A percentile compares a stretch with the other conserved stretches of the same genome.
Conservation (phyloP, 2,797 vertebrate species). For the Sus cebifrons region DNA sequence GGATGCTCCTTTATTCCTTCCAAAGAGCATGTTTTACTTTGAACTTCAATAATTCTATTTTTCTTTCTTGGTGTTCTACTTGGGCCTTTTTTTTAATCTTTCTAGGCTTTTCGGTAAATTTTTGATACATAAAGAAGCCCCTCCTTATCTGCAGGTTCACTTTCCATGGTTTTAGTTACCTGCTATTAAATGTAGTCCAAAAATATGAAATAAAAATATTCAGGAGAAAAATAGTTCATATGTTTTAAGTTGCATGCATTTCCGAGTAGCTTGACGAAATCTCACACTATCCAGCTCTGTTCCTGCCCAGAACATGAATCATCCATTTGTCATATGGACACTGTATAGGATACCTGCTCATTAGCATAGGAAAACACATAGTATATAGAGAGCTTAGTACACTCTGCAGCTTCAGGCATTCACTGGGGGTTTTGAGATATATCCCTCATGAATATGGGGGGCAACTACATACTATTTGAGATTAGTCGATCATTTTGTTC, state of each 20-base stretch:
- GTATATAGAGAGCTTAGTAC: background rate
- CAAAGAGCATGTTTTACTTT: slow-evolving; percentile 34
- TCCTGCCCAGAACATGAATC: background rate
- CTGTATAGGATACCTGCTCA: background rate
- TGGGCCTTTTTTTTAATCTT: background rate
- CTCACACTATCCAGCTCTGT: background rate
- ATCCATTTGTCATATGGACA: background rate
- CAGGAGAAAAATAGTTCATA: background rate
- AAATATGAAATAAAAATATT: background rate
- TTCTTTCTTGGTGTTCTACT: slow-evolving; percentile 53
- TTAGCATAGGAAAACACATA: background rate
- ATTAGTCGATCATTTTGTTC: background rate
- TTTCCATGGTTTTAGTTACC: background rate
- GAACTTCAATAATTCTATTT: slow-evolving; percentile 33
- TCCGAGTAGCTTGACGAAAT: background rate
- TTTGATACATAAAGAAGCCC: background rate
- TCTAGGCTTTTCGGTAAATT: background rate
- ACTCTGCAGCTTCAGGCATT: background rate
- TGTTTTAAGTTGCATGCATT: background rate
- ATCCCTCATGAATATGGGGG: background rate
- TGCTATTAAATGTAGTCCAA: background rate
- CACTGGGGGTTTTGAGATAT: background rate
- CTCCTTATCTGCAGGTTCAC: background rate
- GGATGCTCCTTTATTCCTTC: background rate
- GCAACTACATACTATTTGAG: background rate